These are phyloP conservation scores for Pogona vitticeps DNA, from an alignment of 2,113 vertebrate species.

Conservation along the genomic window DNA sequence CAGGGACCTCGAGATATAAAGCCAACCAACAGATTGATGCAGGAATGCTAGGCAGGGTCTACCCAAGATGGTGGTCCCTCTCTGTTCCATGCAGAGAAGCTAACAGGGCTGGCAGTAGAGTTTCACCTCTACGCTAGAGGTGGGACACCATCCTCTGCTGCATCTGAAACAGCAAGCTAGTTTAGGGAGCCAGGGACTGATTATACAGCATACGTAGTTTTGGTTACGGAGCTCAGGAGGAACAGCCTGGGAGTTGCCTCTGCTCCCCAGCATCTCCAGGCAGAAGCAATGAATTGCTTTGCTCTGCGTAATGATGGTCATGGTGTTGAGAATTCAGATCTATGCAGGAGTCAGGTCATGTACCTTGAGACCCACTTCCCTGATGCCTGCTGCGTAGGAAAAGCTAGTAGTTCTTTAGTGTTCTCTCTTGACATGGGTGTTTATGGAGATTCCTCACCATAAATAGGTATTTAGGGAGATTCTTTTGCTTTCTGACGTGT, in stretches of 20 bases:
- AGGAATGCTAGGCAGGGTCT: neutral
- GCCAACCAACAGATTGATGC: neutral
- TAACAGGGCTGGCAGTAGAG: no score
- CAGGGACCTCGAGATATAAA: constrained; percentile 26
- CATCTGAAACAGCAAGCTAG: no score
- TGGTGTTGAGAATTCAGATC: neutral
- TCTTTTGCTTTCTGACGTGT: no score
- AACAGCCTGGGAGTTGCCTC: neutral
- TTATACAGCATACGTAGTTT: neutral
- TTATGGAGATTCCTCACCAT: no score
- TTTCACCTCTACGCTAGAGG: no score
- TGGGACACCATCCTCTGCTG: no score
- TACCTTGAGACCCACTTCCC: neutral
- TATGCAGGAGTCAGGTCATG: neutral
- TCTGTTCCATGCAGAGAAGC: no score
- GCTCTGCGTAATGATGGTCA: neutral
- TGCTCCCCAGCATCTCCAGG: no score
- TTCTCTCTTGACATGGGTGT: no score
- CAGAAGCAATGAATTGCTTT: no score
- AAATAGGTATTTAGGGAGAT: no score
- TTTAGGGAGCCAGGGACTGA: neutral
- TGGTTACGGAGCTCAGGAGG: neutral
- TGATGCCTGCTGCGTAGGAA: neutral
- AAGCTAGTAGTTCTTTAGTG: neutral
- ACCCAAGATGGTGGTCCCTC: neutral